Evolutionary conservation across 2,888 invertebrate species (phyloP).

Genomic region (Gibbula magus): DNA sequence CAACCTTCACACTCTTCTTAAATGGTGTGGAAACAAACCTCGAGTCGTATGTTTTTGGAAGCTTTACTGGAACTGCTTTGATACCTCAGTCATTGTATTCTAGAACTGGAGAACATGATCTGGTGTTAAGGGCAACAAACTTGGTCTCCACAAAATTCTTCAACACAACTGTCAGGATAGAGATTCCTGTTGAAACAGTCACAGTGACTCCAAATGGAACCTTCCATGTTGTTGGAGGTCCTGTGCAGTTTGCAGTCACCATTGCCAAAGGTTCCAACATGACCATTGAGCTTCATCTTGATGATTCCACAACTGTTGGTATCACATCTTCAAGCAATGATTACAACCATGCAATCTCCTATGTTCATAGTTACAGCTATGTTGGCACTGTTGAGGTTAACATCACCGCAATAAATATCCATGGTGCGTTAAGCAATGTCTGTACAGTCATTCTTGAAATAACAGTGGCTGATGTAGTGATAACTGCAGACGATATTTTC

Average conservation of each 20-base stretch:
- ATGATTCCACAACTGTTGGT: background rate
- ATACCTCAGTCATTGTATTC: conserved; percentile 28
- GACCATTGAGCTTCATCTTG: conserved; percentile 12
- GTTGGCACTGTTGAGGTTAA: conserved; percentile 6
- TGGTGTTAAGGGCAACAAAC: conserved; percentile 30
- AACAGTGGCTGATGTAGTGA: conserved; percentile 15
- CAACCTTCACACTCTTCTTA: conserved; percentile 20
- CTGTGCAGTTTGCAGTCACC: background rate
- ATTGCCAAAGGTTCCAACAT: conserved; percentile 15
- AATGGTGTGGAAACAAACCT: conserved; percentile 16
- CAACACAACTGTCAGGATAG: conserved; percentile 21
- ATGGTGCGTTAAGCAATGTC: background rate
- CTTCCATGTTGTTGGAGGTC: background rate
- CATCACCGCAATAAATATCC: background rate
- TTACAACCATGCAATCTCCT: background rate
- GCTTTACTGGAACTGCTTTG: background rate
- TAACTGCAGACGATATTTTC: background rate
- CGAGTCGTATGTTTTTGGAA: background rate
- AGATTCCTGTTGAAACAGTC: conserved; percentile 10
- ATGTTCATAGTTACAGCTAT: background rate
- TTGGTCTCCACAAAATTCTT: conserved; percentile 26
- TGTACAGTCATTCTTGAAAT: background rate
- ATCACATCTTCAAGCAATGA: background rate
- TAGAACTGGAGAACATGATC: conserved; percentile 26
- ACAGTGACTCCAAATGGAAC: conserved; percentile 14